Base-by-base conservation (phyloP, 92 coral and sea anemone species). In the Galaxea fascicularis region DNA sequence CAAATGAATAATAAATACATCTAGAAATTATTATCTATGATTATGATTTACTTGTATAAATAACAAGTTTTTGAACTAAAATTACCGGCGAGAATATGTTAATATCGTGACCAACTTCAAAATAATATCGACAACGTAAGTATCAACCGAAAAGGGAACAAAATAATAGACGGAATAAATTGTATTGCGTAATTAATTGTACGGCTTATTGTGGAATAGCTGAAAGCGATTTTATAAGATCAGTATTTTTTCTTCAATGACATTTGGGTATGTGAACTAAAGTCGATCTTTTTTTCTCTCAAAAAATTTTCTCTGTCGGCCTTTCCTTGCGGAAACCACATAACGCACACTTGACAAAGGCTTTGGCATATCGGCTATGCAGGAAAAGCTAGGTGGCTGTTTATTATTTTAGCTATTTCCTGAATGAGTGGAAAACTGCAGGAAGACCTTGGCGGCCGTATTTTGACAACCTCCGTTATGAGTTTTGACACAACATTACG, bases 331-430 rank as follows among this genome's bases (percentile, higher is more conserved):
- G 24, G 57, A 80, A 81, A 81, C 85, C 76, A 51, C 74, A n/a
- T n/a, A 54, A 35, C 53, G 21, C 51, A 16, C 39, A 24, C 64
- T 24, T 10, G 26, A 39, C 65, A 68, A 81, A 51, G 45, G 35
- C 9, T 14, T 8, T 52, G 76, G 15, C 75, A 4, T 51, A 25
- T 52, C 58, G 69, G 57, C 66, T 31, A 81, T 53, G 78, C 76
- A 81, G 85, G 85, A 69, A 81, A 81, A 69, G n/a, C 68, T 16
- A 35, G 44, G 77, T 66, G 77, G 78, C 28, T 10, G 27, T 81
- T 81, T 81, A 57, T 81, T 81, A 24, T 68, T 67, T 10, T 41
- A 54, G 66, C 11, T 27, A 81, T 70, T 81, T 81, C 85, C 85
- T 81, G 85, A 69, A 67, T 31, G 26, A 81, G 76, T 27, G 77